A percentile compares a stretch with the other conserved stretches of the same genome.
Conservation (phyloP, 2,888 invertebrate genomes). For the Camponotus fellah region DNA sequence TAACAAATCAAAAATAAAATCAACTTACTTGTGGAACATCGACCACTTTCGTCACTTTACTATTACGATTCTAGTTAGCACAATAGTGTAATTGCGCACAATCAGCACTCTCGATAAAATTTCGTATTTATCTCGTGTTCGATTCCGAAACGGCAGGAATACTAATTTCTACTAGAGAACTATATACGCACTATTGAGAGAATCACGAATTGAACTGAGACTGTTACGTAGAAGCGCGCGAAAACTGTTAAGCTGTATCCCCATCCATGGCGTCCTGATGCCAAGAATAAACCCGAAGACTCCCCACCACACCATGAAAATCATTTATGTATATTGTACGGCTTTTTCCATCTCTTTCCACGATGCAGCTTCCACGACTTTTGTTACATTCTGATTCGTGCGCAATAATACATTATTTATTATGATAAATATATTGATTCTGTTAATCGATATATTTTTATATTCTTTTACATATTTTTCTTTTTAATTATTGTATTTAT, state of each 20-base stretch:
- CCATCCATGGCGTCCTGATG: slow-evolving; percentile 78
- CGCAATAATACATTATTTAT: neutral
- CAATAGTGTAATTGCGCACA: slow-evolving; percentile 13
- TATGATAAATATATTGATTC: neutral
- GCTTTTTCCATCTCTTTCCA: slow-evolving; percentile 56
- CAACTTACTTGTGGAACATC: slow-evolving; percentile 13
- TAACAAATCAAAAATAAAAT: slow-evolving; percentile 2
- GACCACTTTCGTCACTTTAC: slow-evolving; percentile 17
- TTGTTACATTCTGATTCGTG: slow-evolving; percentile 14
- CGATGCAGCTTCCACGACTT: slow-evolving; percentile 38
- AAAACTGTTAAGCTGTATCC: slow-evolving; percentile 77
- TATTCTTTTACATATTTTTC: neutral
- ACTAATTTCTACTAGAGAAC: neutral
- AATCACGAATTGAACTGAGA: slow-evolving; percentile 72
- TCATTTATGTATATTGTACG: slow-evolving; percentile 61
- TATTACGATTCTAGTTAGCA: neutral
- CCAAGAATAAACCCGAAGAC: slow-evolving; percentile 81
- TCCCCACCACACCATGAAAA: slow-evolving; percentile 74
- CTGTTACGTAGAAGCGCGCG: slow-evolving; percentile 74
- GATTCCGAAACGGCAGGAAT: neutral
- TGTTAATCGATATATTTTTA: neutral
- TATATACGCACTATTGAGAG: slow-evolving; percentile 55
- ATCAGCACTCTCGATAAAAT: neutral
- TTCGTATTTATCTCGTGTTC: neutral
- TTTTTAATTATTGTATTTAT: too few relatives aligned